Evolutionary conservation across 2,888 invertebrate species (phyloP).

Genomic region (Laspeyria flexula): DNA sequence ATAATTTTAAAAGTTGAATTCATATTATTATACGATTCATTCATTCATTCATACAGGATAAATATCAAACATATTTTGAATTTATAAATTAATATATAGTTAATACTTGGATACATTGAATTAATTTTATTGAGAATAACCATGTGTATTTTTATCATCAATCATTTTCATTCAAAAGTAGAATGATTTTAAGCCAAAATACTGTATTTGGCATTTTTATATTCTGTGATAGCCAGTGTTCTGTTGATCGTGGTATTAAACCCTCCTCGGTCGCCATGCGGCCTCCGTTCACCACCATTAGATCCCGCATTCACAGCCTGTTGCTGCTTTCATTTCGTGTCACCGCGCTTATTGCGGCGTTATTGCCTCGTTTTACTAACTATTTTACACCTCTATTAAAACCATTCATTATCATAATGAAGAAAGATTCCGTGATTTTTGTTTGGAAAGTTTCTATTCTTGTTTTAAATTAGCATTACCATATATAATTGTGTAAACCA

Average conservation of each 20-base stretch:
- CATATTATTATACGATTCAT: neutral
- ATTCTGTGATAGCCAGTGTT: no score
- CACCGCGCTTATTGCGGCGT: slow-evolving; percentile 13
- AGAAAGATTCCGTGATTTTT: neutral
- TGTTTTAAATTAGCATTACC: slow-evolving; percentile 16
- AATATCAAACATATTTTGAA: neutral
- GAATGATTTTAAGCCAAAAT: no score
- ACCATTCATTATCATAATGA: slow-evolving; percentile 9
- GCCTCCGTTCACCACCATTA: slow-evolving; percentile 36
- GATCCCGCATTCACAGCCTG: slow-evolving; percentile 41
- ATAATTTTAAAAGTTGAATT: neutral
- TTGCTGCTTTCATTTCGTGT: slow-evolving; percentile 44
- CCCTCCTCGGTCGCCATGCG: slow-evolving; percentile 37
- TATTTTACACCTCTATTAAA: slow-evolving; percentile 36
- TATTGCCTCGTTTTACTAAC: slow-evolving; percentile 32
- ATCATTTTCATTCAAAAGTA: no score
- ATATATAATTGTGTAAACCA: neutral
- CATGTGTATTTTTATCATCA: no score
- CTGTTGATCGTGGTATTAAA: neutral
- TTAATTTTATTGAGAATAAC: no score
- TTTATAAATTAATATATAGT: neutral
- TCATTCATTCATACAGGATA: neutral
- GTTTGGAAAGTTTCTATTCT: slow-evolving; percentile 25
- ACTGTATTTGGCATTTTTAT: no score
- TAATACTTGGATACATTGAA: no score